Evolutionary conservation across 2,888 invertebrate species (phyloP).

Genomic region (Campoletis raptor): DNA sequence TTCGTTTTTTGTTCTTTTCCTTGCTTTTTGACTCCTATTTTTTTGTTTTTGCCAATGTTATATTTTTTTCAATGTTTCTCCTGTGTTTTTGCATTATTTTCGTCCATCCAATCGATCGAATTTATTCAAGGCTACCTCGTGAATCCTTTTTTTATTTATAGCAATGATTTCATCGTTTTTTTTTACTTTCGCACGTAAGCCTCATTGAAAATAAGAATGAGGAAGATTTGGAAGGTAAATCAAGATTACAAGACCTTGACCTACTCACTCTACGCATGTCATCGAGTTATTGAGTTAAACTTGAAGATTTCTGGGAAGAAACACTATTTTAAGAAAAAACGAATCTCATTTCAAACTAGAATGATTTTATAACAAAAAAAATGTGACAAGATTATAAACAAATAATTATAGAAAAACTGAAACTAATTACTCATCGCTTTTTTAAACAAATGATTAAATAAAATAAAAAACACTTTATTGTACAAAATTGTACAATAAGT

Average conservation of each 20-base stretch:
- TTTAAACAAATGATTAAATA: neutral
- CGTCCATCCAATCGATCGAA: neutral
- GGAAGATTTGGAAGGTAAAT: neutral
- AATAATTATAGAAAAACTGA: too few species aligned
- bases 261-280: slow-evolving; percentile 13
- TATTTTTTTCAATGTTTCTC: neutral
- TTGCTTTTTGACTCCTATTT: neutral
- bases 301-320: neutral
- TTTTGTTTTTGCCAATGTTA: neutral
- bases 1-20: neutral
- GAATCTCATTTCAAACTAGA: too few species aligned
- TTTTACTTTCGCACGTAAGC: neutral
- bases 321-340: neutral
- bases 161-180: neutral
- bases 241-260: slow-evolving; percentile 28
- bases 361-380: neutral
- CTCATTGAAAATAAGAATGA: neutral
- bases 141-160: neutral
- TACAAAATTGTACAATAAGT: neutral
- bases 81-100: neutral
- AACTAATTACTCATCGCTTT: too few species aligned
- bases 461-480: neutral
- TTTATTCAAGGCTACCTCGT: neutral
- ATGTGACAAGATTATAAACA: neutral
- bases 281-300: neutral